These are phyloP conservation scores for Chrysoperla carnea DNA, from an alignment of 1,140 invertebrate species.

Conservation along the genomic window DNA sequence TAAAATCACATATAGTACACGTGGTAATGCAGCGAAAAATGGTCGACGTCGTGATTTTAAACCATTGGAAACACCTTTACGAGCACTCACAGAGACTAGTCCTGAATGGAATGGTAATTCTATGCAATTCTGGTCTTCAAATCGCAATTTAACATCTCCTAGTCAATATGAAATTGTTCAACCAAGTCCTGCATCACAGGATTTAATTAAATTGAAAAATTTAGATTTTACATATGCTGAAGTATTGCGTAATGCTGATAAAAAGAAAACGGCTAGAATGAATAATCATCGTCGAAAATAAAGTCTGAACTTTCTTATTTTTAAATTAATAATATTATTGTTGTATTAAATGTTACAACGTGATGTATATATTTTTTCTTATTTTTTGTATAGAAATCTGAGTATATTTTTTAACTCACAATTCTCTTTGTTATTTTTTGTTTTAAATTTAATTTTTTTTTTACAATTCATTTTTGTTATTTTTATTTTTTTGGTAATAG, in stretches of 20 bases:
- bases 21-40: conserved; percentile 25
- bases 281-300: conserved; percentile 11
- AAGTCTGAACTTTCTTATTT: not conserved
- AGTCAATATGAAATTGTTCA: conserved; percentile 33
- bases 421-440: too few relatives aligned
- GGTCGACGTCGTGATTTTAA: not conserved
- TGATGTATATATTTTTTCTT: conserved; percentile 1
- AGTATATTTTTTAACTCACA: too few relatives aligned
- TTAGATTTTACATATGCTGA: conserved; percentile 71
- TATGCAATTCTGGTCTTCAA: conserved; percentile 36
- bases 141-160: conserved; percentile 31
- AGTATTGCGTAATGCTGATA: conserved; percentile 50
- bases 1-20: conserved; percentile 33
- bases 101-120: conserved; percentile 44
- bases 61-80: not conserved
- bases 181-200: conserved; percentile 57
- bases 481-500: too few relatives aligned
- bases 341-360: not conserved
- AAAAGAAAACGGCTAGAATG: conserved; percentile 19
- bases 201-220: conserved; percentile 58
- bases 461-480: too few relatives aligned
- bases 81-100: conserved; percentile 10
- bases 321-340: not conserved
- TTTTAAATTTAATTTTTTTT: too few relatives aligned
- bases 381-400: too few relatives aligned